Conservation (phyloP, 1,140 invertebrate genomes). For the Brachionus rotundiformis region DNA sequence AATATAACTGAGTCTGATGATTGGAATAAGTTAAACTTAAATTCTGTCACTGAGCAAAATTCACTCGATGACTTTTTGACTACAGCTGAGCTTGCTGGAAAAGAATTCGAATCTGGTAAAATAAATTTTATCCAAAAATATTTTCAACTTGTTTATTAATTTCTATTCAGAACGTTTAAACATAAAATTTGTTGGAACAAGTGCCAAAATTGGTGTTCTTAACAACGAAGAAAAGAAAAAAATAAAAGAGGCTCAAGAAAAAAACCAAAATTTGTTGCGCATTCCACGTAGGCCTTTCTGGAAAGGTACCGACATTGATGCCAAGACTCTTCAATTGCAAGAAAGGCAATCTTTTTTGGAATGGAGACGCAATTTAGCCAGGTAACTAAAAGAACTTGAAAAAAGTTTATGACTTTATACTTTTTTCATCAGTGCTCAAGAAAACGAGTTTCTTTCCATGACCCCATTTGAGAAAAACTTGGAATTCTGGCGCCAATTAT, state of each 20-base stretch:
- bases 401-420: neutral
- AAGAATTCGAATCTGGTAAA: conserved; percentile 75
- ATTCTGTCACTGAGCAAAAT: conserved; percentile 88
- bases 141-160: neutral
- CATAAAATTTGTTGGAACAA: conserved; percentile 74
- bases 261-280: conserved; percentile 71
- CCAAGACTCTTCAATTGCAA: conserved; percentile 74
- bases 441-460: conserved; percentile 62
- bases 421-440: neutral
- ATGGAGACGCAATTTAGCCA: conserved; percentile 80
- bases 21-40: conserved; percentile 80
- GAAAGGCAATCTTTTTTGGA: conserved; percentile 82
- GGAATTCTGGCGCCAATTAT: conserved; percentile 96
- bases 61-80: conserved; percentile 92
- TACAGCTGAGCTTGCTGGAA: conserved; percentile 86
- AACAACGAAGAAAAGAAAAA: conserved; percentile 69
- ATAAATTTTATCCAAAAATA: conserved; percentile 38
- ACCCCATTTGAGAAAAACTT: conserved; percentile 98
- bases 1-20: conserved; percentile 86
- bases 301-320: conserved; percentile 71
- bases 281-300: conserved; percentile 84
- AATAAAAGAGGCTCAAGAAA: conserved; percentile 69
- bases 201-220: conserved; percentile 69
- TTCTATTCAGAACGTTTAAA: conserved; percentile 81
- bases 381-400: conserved; percentile 56